Conservation (phyloP, 2,888 invertebrate genomes). For the Epiperipatus broadwayi region DNA sequence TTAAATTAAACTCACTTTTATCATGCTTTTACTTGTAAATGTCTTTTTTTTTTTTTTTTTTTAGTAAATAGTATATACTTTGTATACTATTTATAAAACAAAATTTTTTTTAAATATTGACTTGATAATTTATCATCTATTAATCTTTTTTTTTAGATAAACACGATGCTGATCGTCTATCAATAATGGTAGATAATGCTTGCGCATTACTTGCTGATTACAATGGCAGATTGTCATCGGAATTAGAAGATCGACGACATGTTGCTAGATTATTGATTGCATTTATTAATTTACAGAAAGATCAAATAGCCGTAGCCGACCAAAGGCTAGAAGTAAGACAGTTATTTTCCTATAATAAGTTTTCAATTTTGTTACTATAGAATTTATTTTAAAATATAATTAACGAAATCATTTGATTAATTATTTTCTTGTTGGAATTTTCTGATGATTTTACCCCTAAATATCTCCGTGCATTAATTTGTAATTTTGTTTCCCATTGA, state of each 20-base stretch:
- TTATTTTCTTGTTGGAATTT: no score
- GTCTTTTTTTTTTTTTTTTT: no score
- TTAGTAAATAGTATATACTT: no score
- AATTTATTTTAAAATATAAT: no score
- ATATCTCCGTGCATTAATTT: no score
- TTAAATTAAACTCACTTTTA: no score
- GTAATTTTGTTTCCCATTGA: no score
- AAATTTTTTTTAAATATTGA: background rate
- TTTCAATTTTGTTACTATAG: no score
- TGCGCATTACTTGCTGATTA: conserved; percentile 67
- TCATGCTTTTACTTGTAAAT: no score
- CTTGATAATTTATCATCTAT: background rate
- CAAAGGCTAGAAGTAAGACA: conserved; percentile 53
- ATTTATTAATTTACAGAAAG: conserved; percentile 65
- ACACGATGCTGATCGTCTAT: conserved; percentile 54
- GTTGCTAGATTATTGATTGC: conserved; percentile 63
- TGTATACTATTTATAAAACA: background rate
- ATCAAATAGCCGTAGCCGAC: conserved; percentile 66
- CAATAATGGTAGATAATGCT: conserved; percentile 67
- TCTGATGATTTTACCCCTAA: no score
- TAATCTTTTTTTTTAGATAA: conserved; percentile 40
- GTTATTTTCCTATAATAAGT: no score
- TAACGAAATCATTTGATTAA: no score
- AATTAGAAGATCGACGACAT: conserved; percentile 70
- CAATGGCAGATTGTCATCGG: conserved; percentile 60